Conservation (phyloP, 2,797 vertebrate genomes). For the Coranthus polyacanthus region DNA sequence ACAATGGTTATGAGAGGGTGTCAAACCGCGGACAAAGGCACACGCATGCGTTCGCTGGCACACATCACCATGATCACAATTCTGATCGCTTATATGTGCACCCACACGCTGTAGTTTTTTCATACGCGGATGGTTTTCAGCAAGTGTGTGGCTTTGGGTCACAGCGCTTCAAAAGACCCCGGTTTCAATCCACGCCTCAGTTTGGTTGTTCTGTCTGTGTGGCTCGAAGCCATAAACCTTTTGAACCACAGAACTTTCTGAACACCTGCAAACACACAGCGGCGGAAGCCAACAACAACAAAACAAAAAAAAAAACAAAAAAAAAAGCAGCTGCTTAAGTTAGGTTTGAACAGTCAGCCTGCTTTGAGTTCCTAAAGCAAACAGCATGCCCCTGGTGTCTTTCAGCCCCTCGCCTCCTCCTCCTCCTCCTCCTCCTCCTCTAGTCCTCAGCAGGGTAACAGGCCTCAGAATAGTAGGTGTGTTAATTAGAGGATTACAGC, state of each 20-base stretch:
- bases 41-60: background rate
- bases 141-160: slow-evolving; percentile 58
- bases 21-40: slow-evolving; percentile 14
- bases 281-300: slow-evolving; percentile 34
- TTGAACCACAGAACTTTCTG: slow-evolving; percentile 37
- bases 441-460: slow-evolving; percentile 68
- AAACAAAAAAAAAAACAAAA: slow-evolving; percentile 57
- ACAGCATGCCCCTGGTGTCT: slow-evolving; percentile 23
- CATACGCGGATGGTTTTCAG: slow-evolving; percentile 25
- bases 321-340: slow-evolving; percentile 33
- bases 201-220: slow-evolving; percentile 35
- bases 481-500: slow-evolving; percentile 82
- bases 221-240: slow-evolving; percentile 47
- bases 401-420: slow-evolving; percentile 2
- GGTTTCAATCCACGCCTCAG: slow-evolving; percentile 35
- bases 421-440: slow-evolving; percentile 27
- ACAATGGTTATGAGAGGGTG: slow-evolving; percentile 35
- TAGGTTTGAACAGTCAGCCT: slow-evolving; percentile 33
- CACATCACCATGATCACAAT: background rate
- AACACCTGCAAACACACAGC: slow-evolving; percentile 40
- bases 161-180: slow-evolving; percentile 34
- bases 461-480: slow-evolving; percentile 78
- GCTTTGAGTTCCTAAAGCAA: slow-evolving; percentile 40
- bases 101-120: background rate
- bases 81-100: background rate